These are phyloP conservation scores for Gallinago undulata DNA, from an alignment of 2,113 vertebrate species.

Conservation along the genomic window DNA sequence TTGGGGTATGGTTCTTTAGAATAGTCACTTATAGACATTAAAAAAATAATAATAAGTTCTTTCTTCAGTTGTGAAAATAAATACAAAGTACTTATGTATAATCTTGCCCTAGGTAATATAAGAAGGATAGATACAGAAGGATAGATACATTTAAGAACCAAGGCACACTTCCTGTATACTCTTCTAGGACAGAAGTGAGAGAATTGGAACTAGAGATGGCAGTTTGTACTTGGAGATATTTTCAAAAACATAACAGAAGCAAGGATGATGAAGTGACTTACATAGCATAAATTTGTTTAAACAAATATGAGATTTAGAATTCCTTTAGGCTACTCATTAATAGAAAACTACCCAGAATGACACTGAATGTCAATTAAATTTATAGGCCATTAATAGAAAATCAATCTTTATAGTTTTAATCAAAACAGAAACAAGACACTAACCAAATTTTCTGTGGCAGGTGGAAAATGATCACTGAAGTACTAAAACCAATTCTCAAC, in stretches of 20 bases:
- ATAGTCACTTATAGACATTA: not conserved
- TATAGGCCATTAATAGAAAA: conserved; percentile 31
- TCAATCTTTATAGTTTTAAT: conserved; percentile 24
- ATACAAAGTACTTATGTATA: not conserved
- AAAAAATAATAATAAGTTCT: not conserved
- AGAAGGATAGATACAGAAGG: not conserved
- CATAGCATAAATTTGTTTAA: not conserved
- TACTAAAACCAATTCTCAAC: not conserved
- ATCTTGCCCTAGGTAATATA: not conserved
- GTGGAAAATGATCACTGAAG: not conserved
- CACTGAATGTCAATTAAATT: conserved; percentile 14
- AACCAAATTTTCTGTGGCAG: not conserved
- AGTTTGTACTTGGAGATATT: not conserved
- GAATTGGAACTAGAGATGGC: not conserved
- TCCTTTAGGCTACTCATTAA: conserved; percentile 4
- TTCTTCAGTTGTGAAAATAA: not conserved
- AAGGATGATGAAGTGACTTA: not conserved
- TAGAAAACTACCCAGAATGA: conserved; percentile 1
- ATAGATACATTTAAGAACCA: not conserved
- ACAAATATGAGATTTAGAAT: not conserved
- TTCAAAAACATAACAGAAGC: not conserved
- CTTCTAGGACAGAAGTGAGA: not conserved
- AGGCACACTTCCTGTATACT: not conserved
- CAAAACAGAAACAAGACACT: conserved; percentile 9
- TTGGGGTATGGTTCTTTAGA: not conserved